Evolutionary conservation across 2,797 vertebrate genomes (phyloP).

Genomic region (Platyrinchus mystaceus): DNA sequence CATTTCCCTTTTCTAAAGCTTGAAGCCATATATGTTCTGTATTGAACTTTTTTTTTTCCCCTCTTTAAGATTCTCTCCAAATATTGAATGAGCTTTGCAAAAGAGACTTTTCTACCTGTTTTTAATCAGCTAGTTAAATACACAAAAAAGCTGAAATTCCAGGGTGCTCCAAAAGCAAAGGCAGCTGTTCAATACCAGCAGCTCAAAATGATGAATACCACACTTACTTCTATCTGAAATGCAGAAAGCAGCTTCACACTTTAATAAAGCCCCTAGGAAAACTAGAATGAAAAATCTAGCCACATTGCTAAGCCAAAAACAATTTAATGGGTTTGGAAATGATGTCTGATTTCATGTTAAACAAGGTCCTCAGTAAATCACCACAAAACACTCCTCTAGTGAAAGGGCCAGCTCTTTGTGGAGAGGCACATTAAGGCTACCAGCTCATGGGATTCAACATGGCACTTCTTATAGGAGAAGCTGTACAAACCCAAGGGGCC

Average conservation of each 20-base stretch:
- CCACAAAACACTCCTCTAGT: background rate
- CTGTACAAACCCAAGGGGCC: background rate
- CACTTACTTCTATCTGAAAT: background rate
- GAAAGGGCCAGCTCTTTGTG: background rate
- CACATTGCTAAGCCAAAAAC: background rate
- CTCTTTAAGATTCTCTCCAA: background rate
- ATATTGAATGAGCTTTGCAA: background rate
- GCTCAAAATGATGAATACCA: background rate
- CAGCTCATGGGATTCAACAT: rapidly evolving
- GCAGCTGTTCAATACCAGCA: background rate
- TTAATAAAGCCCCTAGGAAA: constrained; percentile 13
- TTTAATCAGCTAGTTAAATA: background rate
- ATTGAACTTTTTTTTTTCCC: background rate
- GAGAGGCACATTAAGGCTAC: rapidly evolving
- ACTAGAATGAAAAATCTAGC: background rate
- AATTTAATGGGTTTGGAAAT: background rate
- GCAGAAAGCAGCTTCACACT: background rate
- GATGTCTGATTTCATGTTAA: background rate
- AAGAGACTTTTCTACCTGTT: background rate
- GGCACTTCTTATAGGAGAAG: background rate
- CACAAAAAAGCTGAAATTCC: background rate
- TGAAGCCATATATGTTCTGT: background rate
- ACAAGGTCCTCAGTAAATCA: background rate
- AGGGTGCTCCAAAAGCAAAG: background rate
- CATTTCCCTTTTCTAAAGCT: background rate